Percentiles rank a stretch among this genome's conserved stretches.
These are phyloP conservation scores for Strigops habroptila DNA, from an alignment of 2,113 vertebrate genomes.

Conservation along the genomic window DNA sequence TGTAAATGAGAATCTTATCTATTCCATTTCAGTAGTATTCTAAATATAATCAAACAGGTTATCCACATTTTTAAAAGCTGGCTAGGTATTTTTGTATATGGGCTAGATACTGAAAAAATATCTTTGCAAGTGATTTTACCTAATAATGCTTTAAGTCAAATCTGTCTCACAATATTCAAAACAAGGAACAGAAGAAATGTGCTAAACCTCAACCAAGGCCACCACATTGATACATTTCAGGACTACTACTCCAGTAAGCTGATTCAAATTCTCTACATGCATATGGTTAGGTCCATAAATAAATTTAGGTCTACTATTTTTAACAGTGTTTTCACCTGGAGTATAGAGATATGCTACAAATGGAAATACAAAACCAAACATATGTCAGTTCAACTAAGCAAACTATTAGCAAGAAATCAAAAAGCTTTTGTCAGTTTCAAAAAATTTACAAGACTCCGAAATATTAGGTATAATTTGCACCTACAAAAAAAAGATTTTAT, in stretches of 20 bases:
- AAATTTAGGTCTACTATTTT: background rate
- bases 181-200: background rate
- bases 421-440: background rate
- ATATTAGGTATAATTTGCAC: background rate
- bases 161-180: background rate
- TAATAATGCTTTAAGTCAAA: background rate
- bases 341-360: background rate
- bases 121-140: constrained; percentile 7
- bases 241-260: background rate
- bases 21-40: constrained; percentile 5
- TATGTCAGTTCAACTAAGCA: background rate
- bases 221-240: background rate
- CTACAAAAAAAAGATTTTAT: background rate
- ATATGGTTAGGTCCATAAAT: background rate
- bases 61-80: background rate
- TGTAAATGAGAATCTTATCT: constrained; percentile 39
- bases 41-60: constrained; percentile 16
- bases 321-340: background rate
- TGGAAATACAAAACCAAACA: background rate
- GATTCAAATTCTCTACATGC: background rate
- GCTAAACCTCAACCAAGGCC: background rate
- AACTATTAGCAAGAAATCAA: background rate
- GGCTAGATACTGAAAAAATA: constrained; percentile 59
- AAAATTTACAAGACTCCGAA: background rate
- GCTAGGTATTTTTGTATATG: background rate